Base-by-base conservation (phyloP, 2,888 invertebrate genomes). In the Bombylius discolor region DNA sequence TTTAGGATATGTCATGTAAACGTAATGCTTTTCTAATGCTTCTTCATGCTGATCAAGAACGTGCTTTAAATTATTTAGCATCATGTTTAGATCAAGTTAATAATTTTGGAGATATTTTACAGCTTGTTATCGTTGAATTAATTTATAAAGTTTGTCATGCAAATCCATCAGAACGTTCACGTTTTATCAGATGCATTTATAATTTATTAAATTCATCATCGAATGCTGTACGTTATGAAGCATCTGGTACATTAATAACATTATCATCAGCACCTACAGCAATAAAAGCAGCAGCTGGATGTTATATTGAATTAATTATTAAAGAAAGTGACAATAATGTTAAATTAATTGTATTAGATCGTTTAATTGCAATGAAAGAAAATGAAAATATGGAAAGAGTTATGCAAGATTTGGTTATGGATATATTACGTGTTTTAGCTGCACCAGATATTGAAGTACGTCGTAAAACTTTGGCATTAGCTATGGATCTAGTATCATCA, bases 301-400 rank as follows among this genome's bases (percentile, higher is more conserved):
- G 97, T 74, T 99, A 99, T 76, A 98, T 99, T 67, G 99, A 99
- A 70, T 77, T 99, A 63, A 94, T 99, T 59, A 89, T 98, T n/a
- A 99, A 98, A 74, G 99, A 99, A 73, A 96, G 96, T 74, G 99
- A 99, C 75, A 99, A 99, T 77, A 99, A 99, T 77, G 98, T 99
- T 14, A 99, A 99, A 77, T 78, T 99, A 57, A 99, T 99, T 64
- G 98, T 99, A 9, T 78, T 99, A 66, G 97, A 96, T 67, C 83
- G 97, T 31, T 78, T 99, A 60, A 86, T 92, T 62, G 89, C 89
- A 4, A 81, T 99, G 71, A 86, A 87, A 61, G 91, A 88, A 60
- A 82, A 85, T 65, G 86, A 89, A 31, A 81, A 82, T 52, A 89
- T 89, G 72, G 94, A 93, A 67, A 84, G 90, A 62, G 90, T 93